Conservation (phyloP, 2,797 vertebrate genomes). For the Danionella dracula region DNA sequence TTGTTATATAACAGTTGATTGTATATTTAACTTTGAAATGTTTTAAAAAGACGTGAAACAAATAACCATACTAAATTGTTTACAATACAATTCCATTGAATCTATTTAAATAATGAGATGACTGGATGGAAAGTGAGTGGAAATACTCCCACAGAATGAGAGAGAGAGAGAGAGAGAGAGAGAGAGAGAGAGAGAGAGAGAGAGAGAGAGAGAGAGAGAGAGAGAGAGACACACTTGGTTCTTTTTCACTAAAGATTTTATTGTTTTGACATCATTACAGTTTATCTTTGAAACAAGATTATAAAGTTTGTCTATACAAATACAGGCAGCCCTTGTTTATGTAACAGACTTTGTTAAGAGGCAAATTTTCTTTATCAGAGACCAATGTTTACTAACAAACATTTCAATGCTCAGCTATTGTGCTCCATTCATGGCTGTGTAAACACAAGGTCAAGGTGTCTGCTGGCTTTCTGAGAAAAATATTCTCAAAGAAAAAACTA, state of each 20-base stretch:
- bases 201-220: not conserved
- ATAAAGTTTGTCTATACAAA: slow-evolving; percentile 51
- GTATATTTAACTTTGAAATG: no score
- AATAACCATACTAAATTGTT: no score
- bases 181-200: no score
- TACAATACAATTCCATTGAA: no score
- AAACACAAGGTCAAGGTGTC: slow-evolving; percentile 57
- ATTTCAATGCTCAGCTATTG: slow-evolving; percentile 51
- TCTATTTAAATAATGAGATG: not conserved
- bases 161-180: no score
- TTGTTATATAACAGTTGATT: no score
- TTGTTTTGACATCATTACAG: slow-evolving; percentile 45
- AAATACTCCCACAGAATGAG: slow-evolving; percentile 2
- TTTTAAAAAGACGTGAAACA: no score
- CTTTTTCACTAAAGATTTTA: not conserved
- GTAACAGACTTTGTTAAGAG: slow-evolving; percentile 60
- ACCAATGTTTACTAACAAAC: slow-evolving; percentile 71
- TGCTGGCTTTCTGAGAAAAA: slow-evolving; percentile 50
- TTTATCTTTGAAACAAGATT: slow-evolving; percentile 52
- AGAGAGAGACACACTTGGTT: not conserved
- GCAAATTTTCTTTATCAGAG: slow-evolving; percentile 58
- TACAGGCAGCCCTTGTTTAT: slow-evolving; percentile 58
- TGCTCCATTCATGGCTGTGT: slow-evolving; percentile 53
- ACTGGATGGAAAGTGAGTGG: not conserved
- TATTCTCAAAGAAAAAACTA: not conserved